Percentiles rank a stretch among this genome's conserved stretches.
Evolutionary conservation across 2,888 invertebrate genomes (phyloP).

Genomic region (Ischnus inquisitorius): DNA sequence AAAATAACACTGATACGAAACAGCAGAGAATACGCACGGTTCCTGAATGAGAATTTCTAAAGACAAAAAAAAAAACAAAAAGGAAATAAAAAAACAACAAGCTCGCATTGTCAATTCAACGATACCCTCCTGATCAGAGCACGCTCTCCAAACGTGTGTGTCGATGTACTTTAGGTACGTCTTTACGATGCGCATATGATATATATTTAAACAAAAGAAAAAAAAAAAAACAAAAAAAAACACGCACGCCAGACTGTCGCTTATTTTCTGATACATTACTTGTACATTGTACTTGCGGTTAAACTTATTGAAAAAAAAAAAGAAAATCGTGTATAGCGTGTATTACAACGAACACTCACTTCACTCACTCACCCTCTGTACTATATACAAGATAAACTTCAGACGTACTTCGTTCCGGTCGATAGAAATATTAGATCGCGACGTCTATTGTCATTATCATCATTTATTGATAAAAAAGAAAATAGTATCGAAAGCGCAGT

Average conservation of each 20-base stretch:
- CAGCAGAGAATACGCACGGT: slow-evolving; percentile 51
- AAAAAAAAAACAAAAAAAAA: slow-evolving; percentile 62
- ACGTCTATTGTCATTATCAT: slow-evolving; percentile 43
- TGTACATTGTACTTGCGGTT: slow-evolving; percentile 74
- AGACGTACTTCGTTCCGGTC: background rate
- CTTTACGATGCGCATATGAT: slow-evolving; percentile 61
- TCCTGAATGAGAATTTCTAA: slow-evolving; percentile 64
- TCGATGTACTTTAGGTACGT: slow-evolving; percentile 72
- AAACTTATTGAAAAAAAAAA: slow-evolving; percentile 69
- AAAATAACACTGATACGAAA: slow-evolving; percentile 40
- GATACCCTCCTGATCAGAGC: slow-evolving; percentile 77
- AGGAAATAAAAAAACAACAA: slow-evolving; percentile 38
- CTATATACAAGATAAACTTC: slow-evolving; percentile 27
- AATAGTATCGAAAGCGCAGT: slow-evolving; percentile 15
- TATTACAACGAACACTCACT: slow-evolving; percentile 79
- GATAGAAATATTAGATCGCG: slow-evolving; percentile 26
- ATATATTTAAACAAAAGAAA: slow-evolving; percentile 57
- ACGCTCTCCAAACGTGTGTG: slow-evolving; percentile 74
- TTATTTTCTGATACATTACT: slow-evolving; percentile 82
- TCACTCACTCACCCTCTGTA: slow-evolving; percentile 63
- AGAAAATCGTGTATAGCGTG: slow-evolving; percentile 71
- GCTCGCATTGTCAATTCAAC: slow-evolving; percentile 71
- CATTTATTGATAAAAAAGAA: slow-evolving; percentile 20
- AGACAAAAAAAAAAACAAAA: background rate
- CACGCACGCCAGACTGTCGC: slow-evolving; percentile 80